Evolutionary conservation across 2,888 invertebrate species (phyloP).

Genomic region (Chrysolina americana): DNA sequence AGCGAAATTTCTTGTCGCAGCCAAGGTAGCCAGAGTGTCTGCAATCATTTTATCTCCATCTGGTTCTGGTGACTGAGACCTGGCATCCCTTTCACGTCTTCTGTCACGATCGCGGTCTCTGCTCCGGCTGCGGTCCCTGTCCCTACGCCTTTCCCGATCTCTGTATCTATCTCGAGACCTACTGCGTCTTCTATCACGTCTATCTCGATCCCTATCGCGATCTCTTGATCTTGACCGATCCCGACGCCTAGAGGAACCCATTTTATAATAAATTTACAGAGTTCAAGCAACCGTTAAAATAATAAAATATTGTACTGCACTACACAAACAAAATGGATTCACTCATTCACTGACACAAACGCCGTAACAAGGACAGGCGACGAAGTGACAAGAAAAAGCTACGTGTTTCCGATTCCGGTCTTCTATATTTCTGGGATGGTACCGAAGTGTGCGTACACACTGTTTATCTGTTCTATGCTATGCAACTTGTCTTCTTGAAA

Average conservation of each 20-base stretch:
- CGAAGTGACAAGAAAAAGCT: background rate
- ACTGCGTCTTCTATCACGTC: constrained; percentile 61
- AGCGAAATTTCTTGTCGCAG: constrained; percentile 72
- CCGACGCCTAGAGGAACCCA: constrained; percentile 73
- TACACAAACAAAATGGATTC: background rate
- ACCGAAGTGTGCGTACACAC: too few species aligned
- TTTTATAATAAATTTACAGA: constrained; percentile 52
- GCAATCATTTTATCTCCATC: constrained; percentile 71
- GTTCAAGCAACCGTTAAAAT: background rate
- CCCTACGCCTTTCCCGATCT: constrained; percentile 62
- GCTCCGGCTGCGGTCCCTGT: constrained; percentile 60
- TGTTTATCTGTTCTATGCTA: too few species aligned
- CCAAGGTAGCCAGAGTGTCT: constrained; percentile 70
- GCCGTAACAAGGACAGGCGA: background rate
- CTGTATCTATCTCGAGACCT: constrained; percentile 64
- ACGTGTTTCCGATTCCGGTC: too few species aligned
- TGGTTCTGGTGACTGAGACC: constrained; percentile 61
- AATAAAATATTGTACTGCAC: background rate
- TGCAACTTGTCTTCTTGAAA: too few species aligned
- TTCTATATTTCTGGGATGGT: too few species aligned
- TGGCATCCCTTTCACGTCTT: constrained; percentile 59
- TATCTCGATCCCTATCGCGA: constrained; percentile 64
- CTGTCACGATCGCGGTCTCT: constrained; percentile 66
- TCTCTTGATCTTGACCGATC: constrained; percentile 61
- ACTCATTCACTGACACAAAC: background rate